phyloP scores from a whole-genome alignment of 1,140 invertebrate genomes.

The Homalodisca vitripennis region DNA sequence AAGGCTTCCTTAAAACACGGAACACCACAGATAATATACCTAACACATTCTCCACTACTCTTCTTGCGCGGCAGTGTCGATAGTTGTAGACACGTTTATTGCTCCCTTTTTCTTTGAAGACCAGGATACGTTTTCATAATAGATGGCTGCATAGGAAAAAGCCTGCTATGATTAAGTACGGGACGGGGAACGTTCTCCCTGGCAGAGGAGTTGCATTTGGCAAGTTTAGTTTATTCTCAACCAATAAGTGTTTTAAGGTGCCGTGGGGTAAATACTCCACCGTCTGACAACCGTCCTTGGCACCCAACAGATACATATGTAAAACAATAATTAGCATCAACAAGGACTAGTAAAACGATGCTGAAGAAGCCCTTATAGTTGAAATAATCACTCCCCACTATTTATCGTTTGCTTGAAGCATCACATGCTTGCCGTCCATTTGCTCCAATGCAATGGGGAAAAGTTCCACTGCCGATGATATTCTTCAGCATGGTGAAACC shows the following conservation, averaged over 20 bases:
- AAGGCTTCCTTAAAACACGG: constrained; percentile 29
- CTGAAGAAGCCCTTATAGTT: too few species aligned
- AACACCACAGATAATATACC: constrained; percentile 40
- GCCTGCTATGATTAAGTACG: too few species aligned
- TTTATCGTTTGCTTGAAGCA: too few species aligned
- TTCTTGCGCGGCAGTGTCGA: constrained; percentile 36
- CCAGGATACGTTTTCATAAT: constrained; percentile 46
- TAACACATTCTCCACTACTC: constrained; percentile 49
- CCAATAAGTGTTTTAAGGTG: too few species aligned
- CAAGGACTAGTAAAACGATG: too few species aligned
- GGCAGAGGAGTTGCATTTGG: background rate
- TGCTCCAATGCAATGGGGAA: constrained; percentile 51
- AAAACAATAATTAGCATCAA: too few species aligned
- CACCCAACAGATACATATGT: constrained; percentile 50
- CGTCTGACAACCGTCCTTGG: constrained; percentile 48
- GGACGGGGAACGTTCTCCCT: too few species aligned
- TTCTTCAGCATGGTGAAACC: constrained; percentile 1
- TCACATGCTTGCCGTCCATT: constrained; percentile 51
- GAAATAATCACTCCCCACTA: too few species aligned
- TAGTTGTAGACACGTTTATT: constrained; percentile 46
- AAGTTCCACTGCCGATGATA: constrained; percentile 41
- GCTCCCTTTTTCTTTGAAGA: constrained; percentile 26
- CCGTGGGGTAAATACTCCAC: constrained; percentile 43
- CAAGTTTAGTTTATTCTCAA: background rate
- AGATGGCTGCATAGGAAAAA: constrained; percentile 45